A percentile compares a stretch with the other conserved stretches of the same genome.
These are phyloP conservation scores for Ophion ellenae DNA, from an alignment of 2,888 invertebrate genomes.

Conservation along the genomic window DNA sequence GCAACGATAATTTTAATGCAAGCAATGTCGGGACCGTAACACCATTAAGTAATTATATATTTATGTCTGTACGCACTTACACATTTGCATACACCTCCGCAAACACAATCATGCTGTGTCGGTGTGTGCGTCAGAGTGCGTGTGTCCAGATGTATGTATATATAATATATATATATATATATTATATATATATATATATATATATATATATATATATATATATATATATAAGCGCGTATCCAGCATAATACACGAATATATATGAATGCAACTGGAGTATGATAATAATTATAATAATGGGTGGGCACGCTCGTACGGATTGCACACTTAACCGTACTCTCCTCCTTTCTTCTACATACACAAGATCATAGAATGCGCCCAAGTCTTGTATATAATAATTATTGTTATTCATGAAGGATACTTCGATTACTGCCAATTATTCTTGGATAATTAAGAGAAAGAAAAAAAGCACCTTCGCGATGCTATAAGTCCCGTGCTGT, in stretches of 20 bases:
- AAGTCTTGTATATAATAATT: slow-evolving; percentile 37
- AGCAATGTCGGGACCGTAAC: slow-evolving; percentile 57
- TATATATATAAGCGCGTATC: not conserved
- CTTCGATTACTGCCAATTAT: slow-evolving; percentile 61
- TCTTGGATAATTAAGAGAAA: slow-evolving; percentile 56
- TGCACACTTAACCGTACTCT: slow-evolving; percentile 57
- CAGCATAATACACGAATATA: not conserved
- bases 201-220: not conserved
- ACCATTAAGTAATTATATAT: slow-evolving; percentile 52
- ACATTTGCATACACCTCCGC: not conserved
- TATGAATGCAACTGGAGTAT: slow-evolving; percentile 14
- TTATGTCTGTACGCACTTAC: slow-evolving; percentile 24
- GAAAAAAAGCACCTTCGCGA: slow-evolving; percentile 27
- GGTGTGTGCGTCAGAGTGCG: not conserved
- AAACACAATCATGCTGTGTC: not conserved
- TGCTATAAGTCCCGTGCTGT: slow-evolving; percentile 40
- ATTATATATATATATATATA: not conserved
- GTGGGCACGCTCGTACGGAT: slow-evolving; percentile 61
- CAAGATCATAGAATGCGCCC: not conserved
- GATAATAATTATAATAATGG: slow-evolving; percentile 45
- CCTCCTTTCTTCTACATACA: not conserved
- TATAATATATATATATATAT: not conserved
- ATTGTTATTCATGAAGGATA: slow-evolving; percentile 63
- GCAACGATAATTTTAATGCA: slow-evolving; percentile 39
- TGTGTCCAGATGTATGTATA: not conserved